Percentiles rank a stretch among this genome's conserved stretches.
These are phyloP conservation scores for Ophion obscuratus DNA, from an alignment of 2,888 invertebrate genomes.

Conservation along the genomic window DNA sequence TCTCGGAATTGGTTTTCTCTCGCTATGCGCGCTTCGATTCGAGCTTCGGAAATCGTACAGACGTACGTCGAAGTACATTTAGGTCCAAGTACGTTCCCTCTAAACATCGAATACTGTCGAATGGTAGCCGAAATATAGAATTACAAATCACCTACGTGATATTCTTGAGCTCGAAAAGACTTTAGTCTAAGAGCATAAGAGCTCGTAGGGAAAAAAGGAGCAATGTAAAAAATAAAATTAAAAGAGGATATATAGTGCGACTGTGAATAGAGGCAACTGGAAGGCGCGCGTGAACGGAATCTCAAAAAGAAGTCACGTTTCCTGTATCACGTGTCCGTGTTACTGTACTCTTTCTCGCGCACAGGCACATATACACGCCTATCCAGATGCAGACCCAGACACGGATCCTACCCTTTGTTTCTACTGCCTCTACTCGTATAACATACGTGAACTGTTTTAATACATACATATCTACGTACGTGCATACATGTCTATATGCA, in stretches of 20 bases:
- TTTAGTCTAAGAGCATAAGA: background rate
- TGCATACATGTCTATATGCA: background rate
- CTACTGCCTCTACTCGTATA: slow-evolving; percentile 2
- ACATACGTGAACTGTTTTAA: slow-evolving; percentile 31
- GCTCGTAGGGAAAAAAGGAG: background rate
- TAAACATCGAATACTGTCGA: too few relatives aligned
- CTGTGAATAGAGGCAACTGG: slow-evolving; percentile 47
- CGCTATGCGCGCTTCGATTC: too few relatives aligned
- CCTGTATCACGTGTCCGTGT: slow-evolving; percentile 63
- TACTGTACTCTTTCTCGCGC: slow-evolving; percentile 46
- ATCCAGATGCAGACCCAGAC: background rate
- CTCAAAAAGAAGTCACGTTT: slow-evolving; percentile 63
- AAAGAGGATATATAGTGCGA: slow-evolving; percentile 28
- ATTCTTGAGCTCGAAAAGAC: slow-evolving; percentile 25
- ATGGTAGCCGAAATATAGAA: too few relatives aligned
- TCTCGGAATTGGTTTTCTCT: too few relatives aligned
- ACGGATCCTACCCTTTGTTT: slow-evolving; percentile 33
- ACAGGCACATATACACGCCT: background rate
- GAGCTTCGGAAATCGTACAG: too few relatives aligned
- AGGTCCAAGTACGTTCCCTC: too few relatives aligned
- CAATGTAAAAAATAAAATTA: slow-evolving; percentile 1
- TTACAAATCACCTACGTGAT: slow-evolving; percentile 4
- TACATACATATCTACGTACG: background rate
- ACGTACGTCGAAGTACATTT: too few relatives aligned
- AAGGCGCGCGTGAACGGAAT: slow-evolving; percentile 62